Conservation (phyloP, 2,888 invertebrate species). For the Andrena haemorrhoa region DNA sequence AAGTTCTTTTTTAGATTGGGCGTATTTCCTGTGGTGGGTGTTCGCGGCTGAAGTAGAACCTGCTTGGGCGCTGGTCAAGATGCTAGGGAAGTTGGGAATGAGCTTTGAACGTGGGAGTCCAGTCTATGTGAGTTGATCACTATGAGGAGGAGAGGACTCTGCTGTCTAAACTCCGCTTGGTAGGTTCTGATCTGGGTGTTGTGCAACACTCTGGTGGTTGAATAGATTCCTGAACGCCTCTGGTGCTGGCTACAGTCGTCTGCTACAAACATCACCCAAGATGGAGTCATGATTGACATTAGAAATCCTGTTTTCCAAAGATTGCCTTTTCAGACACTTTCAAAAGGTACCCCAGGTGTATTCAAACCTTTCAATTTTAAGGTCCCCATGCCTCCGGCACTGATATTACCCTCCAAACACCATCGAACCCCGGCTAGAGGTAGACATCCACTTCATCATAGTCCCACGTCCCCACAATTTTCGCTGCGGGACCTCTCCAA, state of each 20-base stretch:
- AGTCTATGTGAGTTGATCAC: no score
- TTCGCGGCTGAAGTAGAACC: neutral
- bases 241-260: no score
- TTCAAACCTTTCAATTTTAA: neutral
- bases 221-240: no score
- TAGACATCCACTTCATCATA: neutral
- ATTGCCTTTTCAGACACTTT: neutral
- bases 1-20: no score
- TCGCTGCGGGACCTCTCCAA: neutral
- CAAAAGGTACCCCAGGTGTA: neutral
- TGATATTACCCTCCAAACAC: neutral
- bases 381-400: neutral
- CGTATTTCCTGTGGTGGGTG: neutral
- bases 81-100: neutral
- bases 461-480: neutral
- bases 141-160: no score
- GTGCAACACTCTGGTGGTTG: no score
- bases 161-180: no score
- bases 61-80: neutral
- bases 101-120: neutral
- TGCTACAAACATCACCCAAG: no score
- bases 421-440: constrained; percentile 1
- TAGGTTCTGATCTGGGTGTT: no score
- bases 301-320: neutral
- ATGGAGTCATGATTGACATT: neutral